Evolutionary conservation across 92 coral and sea anemone genomes (phyloP).

Genomic region (Parazoanthus darwini): DNA sequence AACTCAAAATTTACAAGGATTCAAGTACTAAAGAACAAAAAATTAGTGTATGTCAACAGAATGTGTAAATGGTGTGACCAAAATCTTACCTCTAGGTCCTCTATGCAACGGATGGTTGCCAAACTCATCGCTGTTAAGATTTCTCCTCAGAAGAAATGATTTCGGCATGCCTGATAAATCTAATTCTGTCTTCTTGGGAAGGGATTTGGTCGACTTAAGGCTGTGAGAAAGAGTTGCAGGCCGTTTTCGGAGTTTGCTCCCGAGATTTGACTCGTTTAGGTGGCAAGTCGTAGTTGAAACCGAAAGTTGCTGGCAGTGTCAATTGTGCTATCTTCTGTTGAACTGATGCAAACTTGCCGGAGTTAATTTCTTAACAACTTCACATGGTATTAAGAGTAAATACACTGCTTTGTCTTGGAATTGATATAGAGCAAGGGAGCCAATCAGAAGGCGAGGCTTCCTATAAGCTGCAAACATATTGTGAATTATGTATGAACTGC

Average conservation of each 20-base stretch:
- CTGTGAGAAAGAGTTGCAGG: not conserved
- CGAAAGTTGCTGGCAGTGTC: not conserved
- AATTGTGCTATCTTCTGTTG: slow-evolving; percentile 13
- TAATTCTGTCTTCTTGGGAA: not conserved
- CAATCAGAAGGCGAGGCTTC: slow-evolving; percentile 67
- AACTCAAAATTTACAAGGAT: slow-evolving; percentile 49
- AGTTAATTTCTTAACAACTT: slow-evolving; percentile 92
- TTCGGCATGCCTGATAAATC: slow-evolving; percentile 38
- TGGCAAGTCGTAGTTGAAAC: not conserved
- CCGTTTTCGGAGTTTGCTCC: not conserved
- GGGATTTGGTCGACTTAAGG: not conserved
- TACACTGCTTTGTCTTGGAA: slow-evolving; percentile 79
- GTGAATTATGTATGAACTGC: slow-evolving; percentile 94
- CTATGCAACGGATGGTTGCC: not conserved
- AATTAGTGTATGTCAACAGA: slow-evolving; percentile 16
- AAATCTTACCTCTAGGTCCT: slow-evolving; percentile 14
- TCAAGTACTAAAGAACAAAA: slow-evolving; percentile 12
- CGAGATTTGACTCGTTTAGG: not conserved
- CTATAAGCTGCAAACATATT: slow-evolving; percentile 88
- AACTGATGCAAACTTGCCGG: slow-evolving; percentile 55
- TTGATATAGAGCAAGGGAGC: slow-evolving; percentile 62
- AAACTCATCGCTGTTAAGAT: slow-evolving; percentile 30
- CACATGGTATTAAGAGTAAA: slow-evolving; percentile 70
- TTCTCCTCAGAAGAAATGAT: slow-evolving; percentile 39
- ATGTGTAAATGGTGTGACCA: not conserved